These are phyloP conservation scores for Drosophila albomicans DNA, from an alignment of 1,140 invertebrate species.

Conservation along the genomic window DNA sequence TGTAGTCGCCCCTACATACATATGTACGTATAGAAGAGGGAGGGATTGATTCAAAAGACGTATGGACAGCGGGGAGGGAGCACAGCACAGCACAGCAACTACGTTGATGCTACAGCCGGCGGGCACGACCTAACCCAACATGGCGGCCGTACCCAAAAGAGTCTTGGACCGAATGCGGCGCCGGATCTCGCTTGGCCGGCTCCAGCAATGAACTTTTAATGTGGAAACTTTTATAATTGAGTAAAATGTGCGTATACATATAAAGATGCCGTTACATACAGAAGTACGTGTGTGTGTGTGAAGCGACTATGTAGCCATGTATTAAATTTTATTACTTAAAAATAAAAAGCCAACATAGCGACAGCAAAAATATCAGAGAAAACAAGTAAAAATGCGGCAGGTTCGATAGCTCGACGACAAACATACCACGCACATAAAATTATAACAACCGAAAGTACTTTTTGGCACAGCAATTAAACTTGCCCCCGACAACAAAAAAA, in stretches of 20 bases:
- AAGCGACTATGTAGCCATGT: conserved; percentile 54
- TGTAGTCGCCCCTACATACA: conserved; percentile 52
- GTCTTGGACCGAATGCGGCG: conserved; percentile 10
- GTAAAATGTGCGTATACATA: conserved; percentile 74
- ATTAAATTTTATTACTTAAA: conserved; percentile 80
- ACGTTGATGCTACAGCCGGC: conserved; percentile 42
- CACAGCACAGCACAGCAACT: not conserved
- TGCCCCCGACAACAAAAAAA: too few relatives aligned
- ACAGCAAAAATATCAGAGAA: conserved; percentile 38
- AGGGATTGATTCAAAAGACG: not conserved
- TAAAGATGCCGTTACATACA: conserved; percentile 12
- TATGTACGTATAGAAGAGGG: not conserved
- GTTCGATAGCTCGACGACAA: conserved; percentile 16
- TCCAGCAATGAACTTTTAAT: conserved; percentile 83
- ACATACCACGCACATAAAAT: conserved; percentile 20
- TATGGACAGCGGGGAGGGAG: not conserved
- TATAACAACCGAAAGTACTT: not conserved
- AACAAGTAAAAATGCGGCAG: conserved; percentile 22
- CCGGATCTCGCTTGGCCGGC: conserved; percentile 54
- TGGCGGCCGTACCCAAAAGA: conserved; percentile 14
- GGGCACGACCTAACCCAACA: conserved; percentile 74
- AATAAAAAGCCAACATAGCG: conserved; percentile 53
- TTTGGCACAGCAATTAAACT: too few relatives aligned
- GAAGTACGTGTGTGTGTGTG: conserved; percentile 35
- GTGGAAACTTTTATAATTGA: conserved; percentile 85